phyloP scores from a whole-genome alignment of 2,888 invertebrate genomes.

The Miltochrista miniata region DNA sequence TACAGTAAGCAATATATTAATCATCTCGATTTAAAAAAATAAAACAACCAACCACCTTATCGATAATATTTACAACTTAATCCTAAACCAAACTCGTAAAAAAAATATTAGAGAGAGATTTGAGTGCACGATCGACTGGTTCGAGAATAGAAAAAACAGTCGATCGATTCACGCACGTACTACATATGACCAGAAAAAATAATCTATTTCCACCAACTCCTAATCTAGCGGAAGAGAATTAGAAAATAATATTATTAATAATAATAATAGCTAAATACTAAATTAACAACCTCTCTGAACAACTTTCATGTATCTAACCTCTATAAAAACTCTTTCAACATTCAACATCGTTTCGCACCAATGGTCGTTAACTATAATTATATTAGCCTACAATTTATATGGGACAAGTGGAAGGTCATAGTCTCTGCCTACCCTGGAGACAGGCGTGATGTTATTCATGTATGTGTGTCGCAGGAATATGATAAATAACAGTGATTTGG shows the following conservation, averaged over 20 bases:
- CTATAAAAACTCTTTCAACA: conserved; percentile 81
- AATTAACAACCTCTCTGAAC: conserved; percentile 75
- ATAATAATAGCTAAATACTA: conserved; percentile 57
- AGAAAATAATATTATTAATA: conserved; percentile 53
- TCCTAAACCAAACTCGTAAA: conserved; percentile 50
- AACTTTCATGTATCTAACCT: conserved; percentile 68
- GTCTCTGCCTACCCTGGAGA: too few species aligned
- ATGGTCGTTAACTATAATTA: conserved; percentile 69
- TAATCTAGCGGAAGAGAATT: conserved; percentile 59
- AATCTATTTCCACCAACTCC: conserved; percentile 41
- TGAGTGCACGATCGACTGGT: conserved; percentile 50
- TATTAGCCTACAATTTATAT: conserved; percentile 54
- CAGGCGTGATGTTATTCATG: too few species aligned
- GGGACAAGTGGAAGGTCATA: too few species aligned
- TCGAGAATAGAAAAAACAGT: conserved; percentile 23
- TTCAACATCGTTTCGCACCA: conserved; percentile 82
- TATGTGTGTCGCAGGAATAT: too few species aligned
- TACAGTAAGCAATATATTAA: conserved; percentile 68
- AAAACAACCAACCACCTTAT: conserved; percentile 75
- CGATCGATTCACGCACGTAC: conserved; percentile 26
- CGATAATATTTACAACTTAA: conserved; percentile 61
- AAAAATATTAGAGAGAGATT: conserved; percentile 76
- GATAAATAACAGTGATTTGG: too few species aligned
- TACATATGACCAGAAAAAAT: conserved; percentile 60
- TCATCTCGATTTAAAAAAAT: conserved; percentile 61